These are phyloP conservation scores for Entomobrya proxima DNA, from an alignment of 2,888 invertebrate species.

Conservation along the genomic window DNA sequence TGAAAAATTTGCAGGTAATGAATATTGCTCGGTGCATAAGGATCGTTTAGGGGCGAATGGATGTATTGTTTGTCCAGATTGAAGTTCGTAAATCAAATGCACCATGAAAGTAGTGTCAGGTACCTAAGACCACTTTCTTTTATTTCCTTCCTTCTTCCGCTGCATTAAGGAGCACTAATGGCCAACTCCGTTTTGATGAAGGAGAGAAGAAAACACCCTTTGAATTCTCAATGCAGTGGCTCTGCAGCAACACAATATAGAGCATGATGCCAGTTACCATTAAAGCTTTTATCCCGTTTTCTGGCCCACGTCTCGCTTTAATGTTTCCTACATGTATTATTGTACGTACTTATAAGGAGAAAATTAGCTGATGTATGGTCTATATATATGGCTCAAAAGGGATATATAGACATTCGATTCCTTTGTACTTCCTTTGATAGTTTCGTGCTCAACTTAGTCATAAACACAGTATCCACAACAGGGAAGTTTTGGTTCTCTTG, in stretches of 20 bases:
- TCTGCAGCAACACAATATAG: neutral
- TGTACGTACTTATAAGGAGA: neutral
- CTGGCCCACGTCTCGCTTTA: neutral
- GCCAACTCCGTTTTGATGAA: neutral
- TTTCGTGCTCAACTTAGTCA: neutral
- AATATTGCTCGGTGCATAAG: neutral
- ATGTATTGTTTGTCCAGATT: neutral
- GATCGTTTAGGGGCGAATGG: neutral
- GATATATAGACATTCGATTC: neutral
- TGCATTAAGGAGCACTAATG: conserved; percentile 52
- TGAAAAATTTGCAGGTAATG: neutral
- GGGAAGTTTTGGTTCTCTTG: neutral
- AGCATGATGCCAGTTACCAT: neutral
- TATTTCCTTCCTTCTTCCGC: conserved; percentile 54
- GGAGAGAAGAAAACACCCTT: neutral
- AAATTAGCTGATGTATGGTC: neutral
- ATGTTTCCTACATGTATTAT: neutral
- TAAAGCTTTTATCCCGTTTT: neutral
- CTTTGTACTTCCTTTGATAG: neutral
- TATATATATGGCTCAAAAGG: neutral
- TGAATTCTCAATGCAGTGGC: neutral
- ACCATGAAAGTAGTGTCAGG: conserved; percentile 32
- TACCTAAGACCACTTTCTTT: conserved; percentile 43
- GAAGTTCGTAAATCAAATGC: conserved; percentile 56
- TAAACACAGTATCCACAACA: neutral